These are phyloP conservation scores for Erynnis tages DNA, from an alignment of 2,888 invertebrate species.

Conservation along the genomic window DNA sequence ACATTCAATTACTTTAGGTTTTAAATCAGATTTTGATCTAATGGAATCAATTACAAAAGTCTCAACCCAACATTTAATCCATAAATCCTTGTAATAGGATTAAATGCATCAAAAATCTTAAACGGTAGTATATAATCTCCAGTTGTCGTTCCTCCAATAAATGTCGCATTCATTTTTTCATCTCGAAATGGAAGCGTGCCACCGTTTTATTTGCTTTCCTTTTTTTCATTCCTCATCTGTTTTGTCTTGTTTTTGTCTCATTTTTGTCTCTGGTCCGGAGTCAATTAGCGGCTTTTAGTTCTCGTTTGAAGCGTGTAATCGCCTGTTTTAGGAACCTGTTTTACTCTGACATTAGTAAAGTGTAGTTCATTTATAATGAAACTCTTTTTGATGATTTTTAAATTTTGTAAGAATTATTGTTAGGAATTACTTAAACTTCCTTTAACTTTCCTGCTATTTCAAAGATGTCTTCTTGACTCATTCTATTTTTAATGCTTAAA, in stretches of 20 bases:
- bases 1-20: too few relatives aligned
- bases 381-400: too few relatives aligned
- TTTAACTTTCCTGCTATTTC: too few relatives aligned
- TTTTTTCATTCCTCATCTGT: slow-evolving; percentile 39
- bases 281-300: slow-evolving; percentile 50
- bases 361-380: too few relatives aligned
- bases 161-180: slow-evolving; percentile 21
- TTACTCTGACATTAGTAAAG: too few relatives aligned
- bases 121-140: slow-evolving; percentile 17
- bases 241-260: slow-evolving; percentile 46
- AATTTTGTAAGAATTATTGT: too few relatives aligned
- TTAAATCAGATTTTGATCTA: too few relatives aligned
- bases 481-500: too few relatives aligned
- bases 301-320: slow-evolving; percentile 43
- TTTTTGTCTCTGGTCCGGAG: slow-evolving; percentile 45
- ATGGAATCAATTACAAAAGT: background rate
- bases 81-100: slow-evolving; percentile 5
- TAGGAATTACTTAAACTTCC: too few relatives aligned
- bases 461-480: too few relatives aligned
- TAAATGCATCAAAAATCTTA: slow-evolving; percentile 15
- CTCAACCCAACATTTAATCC: background rate
- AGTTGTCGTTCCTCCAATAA: slow-evolving; percentile 19
- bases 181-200: slow-evolving; percentile 36
- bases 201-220: slow-evolving; percentile 34
- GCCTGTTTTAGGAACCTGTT: slow-evolving; percentile 40